Conservation (phyloP, 2,113 vertebrate genomes). For the Psittacara wagleri region DNA sequence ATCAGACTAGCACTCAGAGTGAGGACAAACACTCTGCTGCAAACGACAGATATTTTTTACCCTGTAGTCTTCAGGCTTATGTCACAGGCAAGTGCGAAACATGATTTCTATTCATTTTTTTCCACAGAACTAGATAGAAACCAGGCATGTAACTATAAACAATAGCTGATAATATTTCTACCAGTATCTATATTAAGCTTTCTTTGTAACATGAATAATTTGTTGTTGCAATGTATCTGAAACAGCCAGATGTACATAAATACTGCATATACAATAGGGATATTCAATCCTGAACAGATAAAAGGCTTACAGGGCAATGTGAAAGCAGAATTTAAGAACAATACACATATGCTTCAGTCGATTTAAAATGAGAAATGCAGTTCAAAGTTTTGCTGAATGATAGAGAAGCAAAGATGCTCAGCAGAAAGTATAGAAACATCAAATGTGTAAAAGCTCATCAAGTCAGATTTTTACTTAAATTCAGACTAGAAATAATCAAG, state of each 20-base stretch:
- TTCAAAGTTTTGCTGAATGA: neutral
- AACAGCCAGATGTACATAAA: neutral
- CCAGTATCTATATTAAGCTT: neutral
- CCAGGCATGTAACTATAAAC: neutral
- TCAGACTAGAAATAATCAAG: neutral
- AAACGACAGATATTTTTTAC: neutral
- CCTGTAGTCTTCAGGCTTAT: neutral
- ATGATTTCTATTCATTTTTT: constrained; percentile 23
- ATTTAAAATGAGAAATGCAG: neutral
- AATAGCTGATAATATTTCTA: constrained; percentile 9
- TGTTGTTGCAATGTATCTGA: neutral
- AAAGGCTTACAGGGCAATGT: neutral
- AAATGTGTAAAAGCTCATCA: neutral
- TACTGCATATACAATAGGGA: neutral
- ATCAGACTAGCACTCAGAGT: neutral
- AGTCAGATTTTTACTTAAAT: neutral
- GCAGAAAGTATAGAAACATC: neutral
- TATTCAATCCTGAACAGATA: neutral
- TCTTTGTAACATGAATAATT: neutral
- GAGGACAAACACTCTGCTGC: constrained; percentile 24
- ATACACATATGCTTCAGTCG: neutral
- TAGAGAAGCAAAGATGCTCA: neutral
- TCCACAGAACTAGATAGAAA: constrained; percentile 14
- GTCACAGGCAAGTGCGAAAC: neutral
- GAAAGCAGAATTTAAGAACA: neutral